Evolutionary conservation across 2,797 vertebrate genomes (phyloP), one percentile per base, ranked within the genome.

Genomic region (Falco columbarius): DNA sequence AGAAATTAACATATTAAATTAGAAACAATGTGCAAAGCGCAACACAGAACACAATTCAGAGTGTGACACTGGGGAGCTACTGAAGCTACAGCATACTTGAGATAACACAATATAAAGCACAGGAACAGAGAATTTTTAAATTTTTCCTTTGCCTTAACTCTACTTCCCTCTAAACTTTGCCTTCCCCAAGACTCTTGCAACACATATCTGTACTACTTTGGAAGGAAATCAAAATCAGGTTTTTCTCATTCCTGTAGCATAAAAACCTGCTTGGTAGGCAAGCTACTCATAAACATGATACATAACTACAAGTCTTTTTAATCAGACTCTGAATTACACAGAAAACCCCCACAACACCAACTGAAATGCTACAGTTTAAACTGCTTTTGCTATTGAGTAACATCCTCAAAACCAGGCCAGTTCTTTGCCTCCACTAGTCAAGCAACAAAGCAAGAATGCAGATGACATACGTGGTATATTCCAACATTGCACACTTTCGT

Each of bases 391-490:
- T 75, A 1, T 0, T 10, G 15, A 59, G 24, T 3, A 29, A 40
- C 22, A 52, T 4, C 32, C 67, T 67, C 58, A 58, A 20, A 44
- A 24, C 3, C 18, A 49, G 24, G 16, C 10, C n/a, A 49, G 42
- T 6, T 79, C 24, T 54, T 20, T 52, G 36, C 54, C 51, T 30
- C 3, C 24, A 71, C 40, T 84, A n/a, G 30, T 75, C 24, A 17
- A 44, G 32, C 30, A 40, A 23, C 12, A 30, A 32, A 72, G 16
- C 16, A 29, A 83, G 40, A 40, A 20, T 19, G 26, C 12, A 51
- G 71, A 65, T 34, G 49, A 98, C 98, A 3, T 96, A 98, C 98
- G 96, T 97, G 67, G 97, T 97, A 6, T 98, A 98, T 42, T 98
- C 97, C 97, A 97, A 65, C 97, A 98, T 97, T 1, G 96, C 93